Evolutionary conservation across 2,888 invertebrate species (phyloP).

Genomic region (Caenorhabditis sulstoni): DNA sequence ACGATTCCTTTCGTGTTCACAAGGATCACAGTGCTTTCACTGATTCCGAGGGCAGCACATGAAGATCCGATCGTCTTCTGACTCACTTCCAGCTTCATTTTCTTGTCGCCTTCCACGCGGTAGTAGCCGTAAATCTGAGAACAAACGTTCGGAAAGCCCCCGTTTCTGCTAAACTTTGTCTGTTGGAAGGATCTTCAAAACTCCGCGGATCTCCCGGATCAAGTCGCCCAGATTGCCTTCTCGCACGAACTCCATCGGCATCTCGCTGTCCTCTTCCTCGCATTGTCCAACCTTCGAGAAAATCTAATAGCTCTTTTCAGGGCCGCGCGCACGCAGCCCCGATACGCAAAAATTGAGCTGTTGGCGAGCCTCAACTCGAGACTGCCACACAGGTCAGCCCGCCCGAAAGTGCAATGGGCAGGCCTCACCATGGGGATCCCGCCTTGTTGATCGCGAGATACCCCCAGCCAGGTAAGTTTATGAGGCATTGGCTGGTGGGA

Average conservation of each 20-base stretch:
- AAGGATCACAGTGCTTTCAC: slow-evolving; percentile 4
- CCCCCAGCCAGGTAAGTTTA: slow-evolving; percentile 87
- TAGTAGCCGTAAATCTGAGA: slow-evolving; percentile 72
- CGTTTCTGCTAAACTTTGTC: slow-evolving; percentile 71
- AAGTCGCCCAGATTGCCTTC: slow-evolving; percentile 70
- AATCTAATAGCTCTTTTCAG: slow-evolving; percentile 21
- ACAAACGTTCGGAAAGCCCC: too few relatives aligned
- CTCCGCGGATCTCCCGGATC: slow-evolving; percentile 69
- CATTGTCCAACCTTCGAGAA: slow-evolving; percentile 57
- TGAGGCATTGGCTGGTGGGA: slow-evolving; percentile 14
- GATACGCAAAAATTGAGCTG: slow-evolving; percentile 76
- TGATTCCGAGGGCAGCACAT: slow-evolving; percentile 52
- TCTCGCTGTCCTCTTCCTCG: slow-evolving; percentile 68
- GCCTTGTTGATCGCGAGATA: slow-evolving; percentile 86
- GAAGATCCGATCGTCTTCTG: slow-evolving; percentile 45
- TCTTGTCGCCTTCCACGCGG: slow-evolving; percentile 54
- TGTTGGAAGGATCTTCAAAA: slow-evolving; percentile 68
- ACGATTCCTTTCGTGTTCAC: too few relatives aligned
- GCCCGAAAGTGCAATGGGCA: slow-evolving; percentile 86
- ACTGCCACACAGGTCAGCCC: slow-evolving; percentile 87
- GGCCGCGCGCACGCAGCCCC: slow-evolving; percentile 79
- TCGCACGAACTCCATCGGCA: slow-evolving; percentile 63
- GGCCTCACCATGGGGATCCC: slow-evolving; percentile 87
- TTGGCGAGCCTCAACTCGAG: slow-evolving; percentile 84
- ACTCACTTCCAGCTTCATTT: slow-evolving; percentile 54